Conservation (phyloP, 2,888 invertebrate genomes). For the Brenthis hecate region DNA sequence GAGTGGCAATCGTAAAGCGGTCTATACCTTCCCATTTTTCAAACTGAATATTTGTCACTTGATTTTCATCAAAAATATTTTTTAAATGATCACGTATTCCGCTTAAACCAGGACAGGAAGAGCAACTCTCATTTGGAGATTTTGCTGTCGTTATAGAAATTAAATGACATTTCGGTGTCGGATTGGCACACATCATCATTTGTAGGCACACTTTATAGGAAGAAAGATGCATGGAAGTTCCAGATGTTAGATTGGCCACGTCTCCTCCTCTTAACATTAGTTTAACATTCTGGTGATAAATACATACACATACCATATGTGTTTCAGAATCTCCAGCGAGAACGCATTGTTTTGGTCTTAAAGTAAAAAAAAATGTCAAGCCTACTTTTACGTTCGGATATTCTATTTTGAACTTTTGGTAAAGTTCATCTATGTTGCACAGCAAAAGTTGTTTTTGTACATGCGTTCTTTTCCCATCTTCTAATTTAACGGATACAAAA, state of each 20-base stretch:
- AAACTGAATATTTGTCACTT: conserved; percentile 37
- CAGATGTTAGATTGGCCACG: conserved; percentile 36
- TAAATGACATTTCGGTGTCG: conserved; percentile 38
- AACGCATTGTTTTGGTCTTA: conserved; percentile 40
- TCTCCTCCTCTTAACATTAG: conserved; percentile 40
- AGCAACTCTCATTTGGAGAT: conserved; percentile 33
- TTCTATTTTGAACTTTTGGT: conserved; percentile 37
- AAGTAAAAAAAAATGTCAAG: conserved; percentile 39
- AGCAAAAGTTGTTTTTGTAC: conserved; percentile 36
- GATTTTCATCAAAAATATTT: conserved; percentile 36
- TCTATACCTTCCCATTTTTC: conserved; percentile 29
- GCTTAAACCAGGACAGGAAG: conserved; percentile 32
- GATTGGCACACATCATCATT: conserved; percentile 40
- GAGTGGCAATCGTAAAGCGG: conserved; percentile 24
- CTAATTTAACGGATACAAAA: conserved; percentile 39
- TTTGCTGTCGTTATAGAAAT: conserved; percentile 34
- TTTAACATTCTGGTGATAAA: not conserved
- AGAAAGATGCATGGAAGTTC: conserved; percentile 36
- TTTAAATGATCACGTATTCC: conserved; percentile 39
- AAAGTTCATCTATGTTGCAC: conserved; percentile 35
- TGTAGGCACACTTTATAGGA: conserved; percentile 38
- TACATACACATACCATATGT: conserved; percentile 27
- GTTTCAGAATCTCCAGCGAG: conserved; percentile 40
- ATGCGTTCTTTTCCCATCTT: conserved; percentile 34
- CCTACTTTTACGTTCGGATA: conserved; percentile 30